Conservation (phyloP, 2,797 vertebrate genomes). For the Iguana delicatissima region DNA sequence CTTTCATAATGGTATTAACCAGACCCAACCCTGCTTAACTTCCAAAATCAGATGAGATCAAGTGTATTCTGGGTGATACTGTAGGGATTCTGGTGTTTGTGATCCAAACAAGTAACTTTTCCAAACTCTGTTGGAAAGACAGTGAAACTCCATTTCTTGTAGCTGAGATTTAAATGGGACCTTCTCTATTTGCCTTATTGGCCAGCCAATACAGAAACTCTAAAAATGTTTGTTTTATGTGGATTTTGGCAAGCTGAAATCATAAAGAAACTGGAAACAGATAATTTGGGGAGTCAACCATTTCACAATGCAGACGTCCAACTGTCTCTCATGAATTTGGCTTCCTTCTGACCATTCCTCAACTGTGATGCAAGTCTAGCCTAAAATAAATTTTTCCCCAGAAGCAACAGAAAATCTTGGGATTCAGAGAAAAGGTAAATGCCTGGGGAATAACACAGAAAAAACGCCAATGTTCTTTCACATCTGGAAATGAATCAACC, state of each 20-base stretch:
- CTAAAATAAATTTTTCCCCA: slow-evolving; percentile 45
- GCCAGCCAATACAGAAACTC: slow-evolving; percentile 56
- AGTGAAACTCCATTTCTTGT: not conserved
- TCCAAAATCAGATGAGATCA: too few relatives aligned
- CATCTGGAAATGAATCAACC: not conserved
- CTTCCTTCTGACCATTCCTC: slow-evolving; percentile 60
- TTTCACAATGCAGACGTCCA: slow-evolving; percentile 60
- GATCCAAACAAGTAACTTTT: not conserved
- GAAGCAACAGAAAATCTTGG: slow-evolving; percentile 3
- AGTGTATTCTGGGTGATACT: too few relatives aligned
- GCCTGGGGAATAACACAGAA: not conserved
- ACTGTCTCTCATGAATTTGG: slow-evolving; percentile 61
- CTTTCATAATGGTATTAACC: too few relatives aligned
- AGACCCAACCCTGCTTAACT: too few relatives aligned
- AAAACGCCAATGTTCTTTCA: not conserved
- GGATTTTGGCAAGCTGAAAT: slow-evolving; percentile 57
- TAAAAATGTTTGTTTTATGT: slow-evolving; percentile 53
- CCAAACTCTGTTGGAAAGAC: not conserved
- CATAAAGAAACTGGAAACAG: slow-evolving; percentile 74
- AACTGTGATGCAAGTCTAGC: slow-evolving; percentile 63
- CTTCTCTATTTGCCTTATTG: slow-evolving; percentile 17
- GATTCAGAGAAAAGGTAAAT: slow-evolving; percentile 18
- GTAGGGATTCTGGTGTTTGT: too few relatives aligned
- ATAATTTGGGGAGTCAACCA: slow-evolving; percentile 68
- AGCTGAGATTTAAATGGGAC: slow-evolving; percentile 46